Conservation (phyloP, 2,888 invertebrate genomes). For the Cyclophora albipunctata region DNA sequence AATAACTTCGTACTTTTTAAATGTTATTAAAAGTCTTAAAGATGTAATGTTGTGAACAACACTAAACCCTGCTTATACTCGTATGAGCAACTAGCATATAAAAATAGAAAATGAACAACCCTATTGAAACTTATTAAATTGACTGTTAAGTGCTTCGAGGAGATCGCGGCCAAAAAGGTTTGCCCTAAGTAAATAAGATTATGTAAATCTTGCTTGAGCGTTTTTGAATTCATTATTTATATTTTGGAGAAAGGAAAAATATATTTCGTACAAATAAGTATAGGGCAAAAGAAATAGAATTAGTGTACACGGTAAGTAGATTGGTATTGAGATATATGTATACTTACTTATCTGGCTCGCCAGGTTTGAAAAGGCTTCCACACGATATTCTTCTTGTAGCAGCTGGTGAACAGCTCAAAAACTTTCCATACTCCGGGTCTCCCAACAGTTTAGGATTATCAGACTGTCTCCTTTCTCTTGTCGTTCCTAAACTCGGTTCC, state of each 20-base stretch:
- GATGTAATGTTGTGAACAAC: no score
- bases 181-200: slow-evolving; percentile 10
- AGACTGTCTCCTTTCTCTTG: slow-evolving; percentile 63
- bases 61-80: no score
- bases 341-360: slow-evolving; percentile 78
- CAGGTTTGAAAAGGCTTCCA: slow-evolving; percentile 89
- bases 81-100: no score
- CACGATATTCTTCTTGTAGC: slow-evolving; percentile 93
- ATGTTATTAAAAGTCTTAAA: no score
- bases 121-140: slow-evolving; percentile 2
- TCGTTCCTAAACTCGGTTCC: slow-evolving; percentile 63
- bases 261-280: no score
- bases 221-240: neutral
- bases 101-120: no score
- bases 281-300: no score
- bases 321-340: no score
- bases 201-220: slow-evolving; percentile 3
- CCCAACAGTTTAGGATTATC: slow-evolving; percentile 78
- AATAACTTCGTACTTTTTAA: no score
- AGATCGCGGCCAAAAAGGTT: slow-evolving; percentile 3
- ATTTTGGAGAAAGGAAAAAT: neutral
- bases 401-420: slow-evolving; percentile 85
- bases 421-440: slow-evolving; percentile 78
- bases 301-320: no score
- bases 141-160: slow-evolving; percentile 9